Evolutionary conservation across 2,888 invertebrate genomes (phyloP).

Genomic region (Agrotis exclamationis): DNA sequence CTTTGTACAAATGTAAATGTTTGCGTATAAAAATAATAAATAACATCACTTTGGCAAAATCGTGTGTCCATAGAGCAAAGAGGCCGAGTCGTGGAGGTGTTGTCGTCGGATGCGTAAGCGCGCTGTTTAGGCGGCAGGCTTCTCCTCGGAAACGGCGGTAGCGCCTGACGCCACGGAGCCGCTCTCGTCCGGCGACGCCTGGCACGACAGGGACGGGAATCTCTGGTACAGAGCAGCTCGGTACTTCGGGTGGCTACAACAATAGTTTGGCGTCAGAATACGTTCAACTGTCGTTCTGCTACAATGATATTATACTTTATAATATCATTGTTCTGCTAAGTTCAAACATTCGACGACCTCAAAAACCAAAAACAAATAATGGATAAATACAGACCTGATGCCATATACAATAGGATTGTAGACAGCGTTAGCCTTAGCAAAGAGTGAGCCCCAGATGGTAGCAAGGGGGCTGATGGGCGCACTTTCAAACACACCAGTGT

Average conservation of each 20-base stretch:
- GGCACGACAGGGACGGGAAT: slow-evolving; percentile 95
- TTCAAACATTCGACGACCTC: background rate
- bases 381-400: slow-evolving; percentile 93
- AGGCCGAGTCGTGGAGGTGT: slow-evolving; percentile 57
- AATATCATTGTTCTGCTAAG: no score
- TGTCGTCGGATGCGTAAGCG: slow-evolving; percentile 33
- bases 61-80: slow-evolving; percentile 74
- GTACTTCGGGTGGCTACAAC: slow-evolving; percentile 94
- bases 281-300: background rate
- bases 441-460: slow-evolving; percentile 97
- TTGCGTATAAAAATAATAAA: slow-evolving; percentile 89
- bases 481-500: slow-evolving; percentile 94
- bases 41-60: slow-evolving; percentile 85
- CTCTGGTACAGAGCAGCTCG: slow-evolving; percentile 94
- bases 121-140: slow-evolving; percentile 90
- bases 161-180: slow-evolving; percentile 93
- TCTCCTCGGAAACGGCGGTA: slow-evolving; percentile 93
- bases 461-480: slow-evolving; percentile 94
- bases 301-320: no score
- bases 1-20: slow-evolving; percentile 88
- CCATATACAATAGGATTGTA: slow-evolving; percentile 98
- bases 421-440: slow-evolving; percentile 97
- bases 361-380: background rate
- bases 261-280: background rate
- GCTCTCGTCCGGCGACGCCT: slow-evolving; percentile 91